Conservation (phyloP, 2,888 invertebrate species). For the Andrena bicolor region DNA sequence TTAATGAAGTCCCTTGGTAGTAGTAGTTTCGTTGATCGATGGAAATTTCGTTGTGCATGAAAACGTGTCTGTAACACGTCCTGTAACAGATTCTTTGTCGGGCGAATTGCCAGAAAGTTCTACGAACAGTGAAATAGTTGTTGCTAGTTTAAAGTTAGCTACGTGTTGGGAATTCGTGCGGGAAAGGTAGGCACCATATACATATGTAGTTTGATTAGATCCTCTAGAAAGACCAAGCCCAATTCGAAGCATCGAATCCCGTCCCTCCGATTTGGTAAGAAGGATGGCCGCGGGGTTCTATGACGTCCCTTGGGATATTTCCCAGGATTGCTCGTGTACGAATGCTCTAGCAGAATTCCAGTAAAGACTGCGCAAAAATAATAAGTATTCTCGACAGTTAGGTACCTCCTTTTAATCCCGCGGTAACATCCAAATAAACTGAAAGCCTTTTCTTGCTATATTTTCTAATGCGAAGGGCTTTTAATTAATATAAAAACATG, state of each 20-base stretch:
- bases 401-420: background rate
- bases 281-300: conserved; percentile 5
- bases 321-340: background rate
- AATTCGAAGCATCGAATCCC: conserved; percentile 1
- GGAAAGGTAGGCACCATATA: background rate
- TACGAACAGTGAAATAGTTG: background rate
- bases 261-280: background rate
- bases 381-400: background rate
- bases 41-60: background rate
- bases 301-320: conserved; percentile 16
- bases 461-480: background rate
- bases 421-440: background rate
- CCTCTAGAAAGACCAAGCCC: conserved; percentile 7
- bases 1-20: background rate
- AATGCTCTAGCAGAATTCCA: background rate
- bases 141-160: background rate
- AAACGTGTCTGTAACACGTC: background rate
- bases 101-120: background rate
- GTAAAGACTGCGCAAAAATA: background rate
- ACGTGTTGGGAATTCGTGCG: conserved; percentile 33
- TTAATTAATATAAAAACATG: background rate
- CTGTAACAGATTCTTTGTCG: background rate
- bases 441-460: background rate
- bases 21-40: background rate
- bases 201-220: conserved; percentile 16